phyloP scores from a whole-genome alignment of 2,797 vertebrate genomes.

The Hoplostethus mediterraneus region DNA sequence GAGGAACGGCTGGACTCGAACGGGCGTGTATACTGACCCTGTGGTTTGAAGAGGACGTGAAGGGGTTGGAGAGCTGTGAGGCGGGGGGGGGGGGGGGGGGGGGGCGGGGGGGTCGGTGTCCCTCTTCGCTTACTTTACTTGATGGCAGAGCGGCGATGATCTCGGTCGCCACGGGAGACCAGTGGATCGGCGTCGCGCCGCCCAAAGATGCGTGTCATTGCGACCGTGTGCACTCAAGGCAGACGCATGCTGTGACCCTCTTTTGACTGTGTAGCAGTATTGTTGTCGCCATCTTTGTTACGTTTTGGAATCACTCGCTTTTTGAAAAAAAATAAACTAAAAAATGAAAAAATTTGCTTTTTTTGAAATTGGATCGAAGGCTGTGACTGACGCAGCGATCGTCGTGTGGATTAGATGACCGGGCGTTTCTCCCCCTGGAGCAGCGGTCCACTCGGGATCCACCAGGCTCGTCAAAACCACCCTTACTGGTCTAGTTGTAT shows the following conservation, averaged over 20 bases:
- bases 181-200: slow-evolving; percentile 43
- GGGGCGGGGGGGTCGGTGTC: too few species aligned
- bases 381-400: slow-evolving; percentile 62
- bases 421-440: slow-evolving; percentile 39
- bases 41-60: slow-evolving; percentile 64
- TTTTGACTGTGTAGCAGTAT: slow-evolving; percentile 72
- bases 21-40: slow-evolving; percentile 35
- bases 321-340: slow-evolving; percentile 56
- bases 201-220: slow-evolving; percentile 67
- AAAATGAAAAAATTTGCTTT: slow-evolving; percentile 42
- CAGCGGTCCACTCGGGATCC: slow-evolving; percentile 47
- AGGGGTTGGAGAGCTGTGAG: slow-evolving; percentile 39
- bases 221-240: slow-evolving; percentile 76
- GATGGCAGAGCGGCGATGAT: slow-evolving; percentile 65
- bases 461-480: too few species aligned
- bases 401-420: slow-evolving; percentile 35
- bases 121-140: slow-evolving; percentile 70
- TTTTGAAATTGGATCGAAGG: slow-evolving; percentile 46
- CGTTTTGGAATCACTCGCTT: slow-evolving; percentile 63
- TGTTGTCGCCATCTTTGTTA: slow-evolving; percentile 73
- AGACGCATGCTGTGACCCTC: slow-evolving; percentile 72
- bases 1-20: slow-evolving; percentile 17
- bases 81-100: too few species aligned
- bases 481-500: slow-evolving; percentile 63
- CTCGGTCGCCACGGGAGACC: slow-evolving; percentile 37